Conservation (phyloP, 2,888 invertebrate species). For the Eupithecia centaureata region DNA sequence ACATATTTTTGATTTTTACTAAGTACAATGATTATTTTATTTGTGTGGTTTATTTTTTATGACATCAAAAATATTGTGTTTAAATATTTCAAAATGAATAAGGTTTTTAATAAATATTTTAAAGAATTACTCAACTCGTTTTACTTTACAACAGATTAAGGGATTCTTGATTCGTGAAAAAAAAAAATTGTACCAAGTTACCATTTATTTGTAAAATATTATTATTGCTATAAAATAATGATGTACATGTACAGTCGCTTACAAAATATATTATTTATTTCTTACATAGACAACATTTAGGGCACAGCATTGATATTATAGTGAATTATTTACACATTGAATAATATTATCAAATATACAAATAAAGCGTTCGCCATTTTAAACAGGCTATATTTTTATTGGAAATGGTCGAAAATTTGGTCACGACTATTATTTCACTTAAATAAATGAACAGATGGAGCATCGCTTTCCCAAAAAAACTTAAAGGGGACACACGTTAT, state of each 20-base stretch:
- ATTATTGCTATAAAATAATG: not conserved
- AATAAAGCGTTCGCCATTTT: no score
- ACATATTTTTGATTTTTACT: conserved; percentile 1
- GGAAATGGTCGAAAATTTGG: no score
- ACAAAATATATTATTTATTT: not conserved
- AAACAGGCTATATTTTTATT: no score
- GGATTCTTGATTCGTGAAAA: no score
- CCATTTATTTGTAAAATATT: not conserved
- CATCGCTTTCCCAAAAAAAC: no score
- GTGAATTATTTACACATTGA: not conserved
- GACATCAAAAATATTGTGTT: not conserved
- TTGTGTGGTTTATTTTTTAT: not conserved
- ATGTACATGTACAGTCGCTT: not conserved
- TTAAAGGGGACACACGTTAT: no score
- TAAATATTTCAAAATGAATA: not conserved
- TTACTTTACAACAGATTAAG: not conserved
- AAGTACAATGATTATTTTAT: conserved; percentile 6
- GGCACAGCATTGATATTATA: not conserved
- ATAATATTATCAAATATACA: no score
- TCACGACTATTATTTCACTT: no score
- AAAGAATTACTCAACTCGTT: not conserved
- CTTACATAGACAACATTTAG: not conserved
- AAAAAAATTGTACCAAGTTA: not conserved
- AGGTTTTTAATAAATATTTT: not conserved
- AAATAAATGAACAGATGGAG: no score